Evolutionary conservation across 2,113 vertebrate species (phyloP), one percentile per base, ranked within the genome.

Genomic region (Narcine bancroftii): DNA sequence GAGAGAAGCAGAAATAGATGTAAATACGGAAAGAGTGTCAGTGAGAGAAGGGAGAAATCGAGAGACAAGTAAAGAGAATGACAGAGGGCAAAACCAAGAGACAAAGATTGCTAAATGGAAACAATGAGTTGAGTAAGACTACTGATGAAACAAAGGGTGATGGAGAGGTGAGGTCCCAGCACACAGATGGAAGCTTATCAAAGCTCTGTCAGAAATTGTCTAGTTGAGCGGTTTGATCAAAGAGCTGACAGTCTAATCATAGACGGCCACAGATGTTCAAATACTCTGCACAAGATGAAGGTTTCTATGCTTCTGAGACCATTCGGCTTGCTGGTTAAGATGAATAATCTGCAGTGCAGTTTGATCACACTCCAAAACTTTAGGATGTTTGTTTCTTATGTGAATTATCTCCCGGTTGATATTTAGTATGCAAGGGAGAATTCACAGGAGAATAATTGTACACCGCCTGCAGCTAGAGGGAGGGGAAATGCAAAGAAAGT

Each of bases 181-280:
- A 53, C 39, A 77, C 39, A 42, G 47, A 81, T 81, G 77, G 77
- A 81, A 81, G 26, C 77, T 81, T 81, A 81, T 81, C 47, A 81
- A 81, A 81, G 26, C 24, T 53, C 53, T 81, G 24, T 50, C 39
- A 53, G 77, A 29, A 81, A 81, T 33, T 11, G 45, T 33, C 26
- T 50, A 26, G 47, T 81, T 53, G 45, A 11, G 29, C 45, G 3
- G 11, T 29, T 29, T 33, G 77, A 53, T 81, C 77, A 81, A 81
- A 81, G 45, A 81, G 77, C 50, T 33, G 45, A 50, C 21, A 81
- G 24, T 53, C 24, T 81, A 50, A 50, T 81, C 77, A 53, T 45
- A 29, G 45, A 53, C 66, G 26, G 77, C 11, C 77, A 15, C 77
- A 53, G 77, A 81, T 81, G 47, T 33, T 81, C 77, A 81, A 81